A percentile compares a stretch with the other conserved stretches of the same genome.
Evolutionary conservation across 2,113 vertebrate species (phyloP).

Genomic region (Brachypodius melanocephalos): DNA sequence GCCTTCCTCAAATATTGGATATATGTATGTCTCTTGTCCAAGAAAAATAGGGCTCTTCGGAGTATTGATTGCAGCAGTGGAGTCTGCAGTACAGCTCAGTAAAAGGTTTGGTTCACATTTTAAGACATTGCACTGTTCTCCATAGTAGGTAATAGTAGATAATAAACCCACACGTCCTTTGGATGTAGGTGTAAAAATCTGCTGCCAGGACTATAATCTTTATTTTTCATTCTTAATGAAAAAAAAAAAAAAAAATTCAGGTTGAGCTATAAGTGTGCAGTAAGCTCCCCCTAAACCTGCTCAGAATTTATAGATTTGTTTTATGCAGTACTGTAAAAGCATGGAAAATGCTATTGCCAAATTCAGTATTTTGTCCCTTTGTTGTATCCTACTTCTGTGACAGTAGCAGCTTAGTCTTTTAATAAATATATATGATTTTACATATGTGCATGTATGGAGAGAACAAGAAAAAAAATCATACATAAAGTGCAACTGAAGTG

Average conservation of each 20-base stretch:
- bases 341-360: background rate
- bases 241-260: background rate
- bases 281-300: background rate
- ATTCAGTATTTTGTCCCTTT: background rate
- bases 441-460: background rate
- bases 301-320: background rate
- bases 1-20: constrained; percentile 29
- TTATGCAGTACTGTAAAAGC: background rate
- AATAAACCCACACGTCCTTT: background rate
- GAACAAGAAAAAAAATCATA: background rate
- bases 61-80: constrained; percentile 29
- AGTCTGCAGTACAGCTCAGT: background rate
- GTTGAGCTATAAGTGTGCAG: background rate
- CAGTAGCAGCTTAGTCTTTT: background rate
- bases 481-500: background rate
- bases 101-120: background rate
- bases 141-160: background rate
- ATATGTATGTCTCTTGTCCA: background rate
- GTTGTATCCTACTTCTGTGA: background rate
- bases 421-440: background rate
- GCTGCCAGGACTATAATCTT: background rate
- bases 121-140: background rate
- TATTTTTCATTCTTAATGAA: background rate
- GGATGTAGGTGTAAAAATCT: background rate
- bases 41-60: constrained; percentile 35